A percentile compares a stretch with the other conserved stretches of the same genome.
Conservation (phyloP, 1,140 invertebrate genomes). For the Eumaeus atala region DNA sequence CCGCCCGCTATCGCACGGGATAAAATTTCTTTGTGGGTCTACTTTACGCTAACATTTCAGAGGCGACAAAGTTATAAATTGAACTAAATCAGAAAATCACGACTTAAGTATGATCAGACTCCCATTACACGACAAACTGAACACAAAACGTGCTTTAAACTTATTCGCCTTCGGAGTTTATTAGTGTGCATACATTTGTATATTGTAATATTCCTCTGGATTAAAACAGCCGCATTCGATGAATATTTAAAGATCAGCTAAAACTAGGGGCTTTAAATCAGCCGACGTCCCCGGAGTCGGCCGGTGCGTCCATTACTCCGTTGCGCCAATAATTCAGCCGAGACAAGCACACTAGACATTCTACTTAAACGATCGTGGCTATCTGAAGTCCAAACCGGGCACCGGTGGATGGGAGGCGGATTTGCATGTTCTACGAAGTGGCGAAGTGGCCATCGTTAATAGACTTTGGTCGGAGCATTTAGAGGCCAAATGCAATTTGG, state of each 20-base stretch:
- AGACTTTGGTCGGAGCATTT: not conserved
- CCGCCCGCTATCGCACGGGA: too few relatives aligned
- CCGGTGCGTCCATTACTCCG: conserved; percentile 21
- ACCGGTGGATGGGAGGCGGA: not conserved
- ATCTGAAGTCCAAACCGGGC: conserved; percentile 1
- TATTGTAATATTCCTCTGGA: not conserved
- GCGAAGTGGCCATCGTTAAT: not conserved
- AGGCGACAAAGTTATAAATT: too few relatives aligned
- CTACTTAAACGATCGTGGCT: conserved; percentile 18
- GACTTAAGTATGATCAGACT: too few relatives aligned
- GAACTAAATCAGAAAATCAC: too few relatives aligned
- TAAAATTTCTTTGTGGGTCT: too few relatives aligned
- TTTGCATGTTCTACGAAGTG: not conserved
- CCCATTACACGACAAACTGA: too few relatives aligned
- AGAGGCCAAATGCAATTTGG: not conserved
- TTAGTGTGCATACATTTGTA: not conserved
- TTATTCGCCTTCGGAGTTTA: too few relatives aligned
- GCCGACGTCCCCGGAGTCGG: not conserved
- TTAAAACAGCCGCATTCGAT: not conserved
- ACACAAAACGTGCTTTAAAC: too few relatives aligned
- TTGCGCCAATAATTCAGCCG: conserved; percentile 25
- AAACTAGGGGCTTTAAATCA: conserved; percentile 1
- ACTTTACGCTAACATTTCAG: too few relatives aligned
- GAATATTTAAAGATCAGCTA: conserved; percentile 6
- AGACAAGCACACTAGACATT: conserved; percentile 24